Evolutionary conservation across 2,113 vertebrate genomes (phyloP), one percentile per base, ranked within the genome.

Genomic region (Nycticorax nycticorax): DNA sequence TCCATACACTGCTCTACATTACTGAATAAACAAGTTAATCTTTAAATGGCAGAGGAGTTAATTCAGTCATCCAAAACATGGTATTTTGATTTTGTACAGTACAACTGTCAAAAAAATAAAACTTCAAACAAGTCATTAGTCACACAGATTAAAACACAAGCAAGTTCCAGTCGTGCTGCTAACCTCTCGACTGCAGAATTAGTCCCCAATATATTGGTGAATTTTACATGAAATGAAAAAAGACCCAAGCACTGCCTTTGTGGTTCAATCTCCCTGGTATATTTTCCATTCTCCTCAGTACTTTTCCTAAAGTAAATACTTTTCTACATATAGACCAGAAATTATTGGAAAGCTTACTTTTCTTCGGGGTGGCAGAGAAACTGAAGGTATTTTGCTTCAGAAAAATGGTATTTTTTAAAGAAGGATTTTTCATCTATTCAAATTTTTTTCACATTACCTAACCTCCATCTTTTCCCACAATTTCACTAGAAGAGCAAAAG

Each of bases 1-100:
- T 53, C 48, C 35, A 6, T 1, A 59, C n/a, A 33, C 50, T 72
- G 37, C 33, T 91, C 35, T 62, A 23, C 9, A 20, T n/a, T 52
- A 23, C 27, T 89, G 50, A 19, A 79, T 50, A 57, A 90, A 82
- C 26, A 96, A 91, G 13, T 39, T 69, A 74, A 83, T 81, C 89
- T 91, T 94, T 62, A 89, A 97, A 86, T 39, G 71, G 85, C 55
- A 88, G 74, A 88, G 45, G 55, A 86, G 56, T 89, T 80, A 60
- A 78, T 77, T 89, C 86, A 83, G 45, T 28, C 48, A 74, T 12
- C 53, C 43, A 83, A 86, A 90, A 92, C 1, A 3, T 18, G 55
- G 24, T 20, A 22, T 67, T 88, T 93, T 86, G n/a, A 78, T 91
- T 92, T 73, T 62, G 15, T 67, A 60, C 47, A 53, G 66, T 18